Evolutionary conservation across 2,797 vertebrate species (phyloP).

Genomic region (Rhinella marina): DNA sequence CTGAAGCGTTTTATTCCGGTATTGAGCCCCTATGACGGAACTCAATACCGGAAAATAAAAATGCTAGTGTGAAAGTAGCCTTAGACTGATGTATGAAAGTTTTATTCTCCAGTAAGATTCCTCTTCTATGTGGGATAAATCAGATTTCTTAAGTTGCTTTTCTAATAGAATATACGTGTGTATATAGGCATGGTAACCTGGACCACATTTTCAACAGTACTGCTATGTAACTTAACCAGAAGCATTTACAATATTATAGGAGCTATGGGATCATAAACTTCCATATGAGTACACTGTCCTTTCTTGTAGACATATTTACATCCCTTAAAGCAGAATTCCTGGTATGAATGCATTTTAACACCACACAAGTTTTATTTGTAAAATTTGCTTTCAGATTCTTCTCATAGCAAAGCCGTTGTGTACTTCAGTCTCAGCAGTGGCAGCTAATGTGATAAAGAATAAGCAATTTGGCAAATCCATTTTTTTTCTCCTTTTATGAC

Average conservation of each 20-base stretch:
- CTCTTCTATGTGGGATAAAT: neutral
- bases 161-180: neutral
- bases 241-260: slow-evolving; percentile 30
- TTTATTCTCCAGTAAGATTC: neutral
- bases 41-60: no score
- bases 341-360: slow-evolving; percentile 41
- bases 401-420: slow-evolving; percentile 17
- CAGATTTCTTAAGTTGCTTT: neutral
- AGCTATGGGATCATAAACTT: slow-evolving; percentile 45
- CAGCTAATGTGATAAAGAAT: no score
- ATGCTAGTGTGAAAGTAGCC: no score
- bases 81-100: no score
- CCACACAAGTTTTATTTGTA: slow-evolving; percentile 33
- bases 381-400: slow-evolving; percentile 36
- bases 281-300: slow-evolving; percentile 21
- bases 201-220: neutral
- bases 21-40: no score
- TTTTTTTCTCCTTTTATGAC: no score
- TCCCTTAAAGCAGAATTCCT: slow-evolving; percentile 40
- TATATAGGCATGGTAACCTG: neutral
- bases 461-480: no score
- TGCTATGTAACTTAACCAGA: slow-evolving; percentile 43
- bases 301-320: slow-evolving; percentile 44
- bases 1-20: no score
- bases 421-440: neutral